A percentile compares a stretch with the other conserved stretches of the same genome.
Conservation (phyloP, 2,888 invertebrate species). For the Synergus laeviventris region DNA sequence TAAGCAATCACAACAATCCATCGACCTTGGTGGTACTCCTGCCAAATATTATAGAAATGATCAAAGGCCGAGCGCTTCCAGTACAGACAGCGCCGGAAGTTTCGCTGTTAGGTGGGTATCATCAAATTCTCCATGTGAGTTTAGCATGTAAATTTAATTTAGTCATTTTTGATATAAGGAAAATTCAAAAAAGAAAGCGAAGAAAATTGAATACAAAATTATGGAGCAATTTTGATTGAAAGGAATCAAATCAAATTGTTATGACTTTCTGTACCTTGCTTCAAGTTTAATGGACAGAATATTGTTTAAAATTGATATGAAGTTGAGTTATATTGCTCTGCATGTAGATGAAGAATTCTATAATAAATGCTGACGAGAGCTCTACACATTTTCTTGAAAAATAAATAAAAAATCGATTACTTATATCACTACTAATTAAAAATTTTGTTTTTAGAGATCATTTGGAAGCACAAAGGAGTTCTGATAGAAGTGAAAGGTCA, state of each 20-base stretch:
- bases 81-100: slow-evolving; percentile 77
- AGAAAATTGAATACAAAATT: too few relatives aligned
- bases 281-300: neutral
- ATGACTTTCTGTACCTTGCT: neutral
- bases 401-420: neutral
- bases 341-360: too few relatives aligned
- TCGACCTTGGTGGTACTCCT: slow-evolving; percentile 61
- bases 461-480: slow-evolving; percentile 65
- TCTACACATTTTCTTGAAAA: too few relatives aligned
- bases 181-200: too few relatives aligned
- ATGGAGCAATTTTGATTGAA: neutral
- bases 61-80: slow-evolving; percentile 84
- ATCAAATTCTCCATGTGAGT: neutral
- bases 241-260: neutral
- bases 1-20: slow-evolving; percentile 73
- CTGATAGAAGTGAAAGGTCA: slow-evolving; percentile 65
- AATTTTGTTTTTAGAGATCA: slow-evolving; percentile 65
- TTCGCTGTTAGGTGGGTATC: slow-evolving; percentile 67
- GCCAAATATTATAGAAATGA: slow-evolving; percentile 80
- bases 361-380: too few relatives aligned
- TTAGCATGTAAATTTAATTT: too few relatives aligned
- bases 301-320: neutral
- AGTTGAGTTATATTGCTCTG: too few relatives aligned
- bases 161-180: too few relatives aligned
- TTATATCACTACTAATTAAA: neutral